Conservation (phyloP, 2,113 vertebrate genomes). For the Tyrannus savana region DNA sequence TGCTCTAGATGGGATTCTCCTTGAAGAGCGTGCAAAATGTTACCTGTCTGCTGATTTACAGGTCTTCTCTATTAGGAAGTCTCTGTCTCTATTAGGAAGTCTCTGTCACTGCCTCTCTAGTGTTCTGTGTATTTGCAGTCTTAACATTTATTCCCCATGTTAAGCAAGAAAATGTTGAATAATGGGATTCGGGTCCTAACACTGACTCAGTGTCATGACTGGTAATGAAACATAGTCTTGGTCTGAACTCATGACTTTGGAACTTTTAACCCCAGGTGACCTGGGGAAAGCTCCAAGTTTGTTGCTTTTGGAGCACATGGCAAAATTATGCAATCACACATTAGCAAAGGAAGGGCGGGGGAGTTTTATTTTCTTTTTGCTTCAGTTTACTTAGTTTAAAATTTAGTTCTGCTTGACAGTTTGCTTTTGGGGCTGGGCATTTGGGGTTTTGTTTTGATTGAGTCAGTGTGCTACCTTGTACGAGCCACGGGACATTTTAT, state of each 20-base stretch:
- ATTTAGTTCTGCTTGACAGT: neutral
- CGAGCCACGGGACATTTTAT: neutral
- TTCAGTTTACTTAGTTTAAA: neutral
- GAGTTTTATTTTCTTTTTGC: neutral
- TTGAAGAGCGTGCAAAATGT: neutral
- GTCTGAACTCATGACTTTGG: constrained; percentile 22
- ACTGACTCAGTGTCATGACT: neutral
- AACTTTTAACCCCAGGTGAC: constrained; percentile 33
- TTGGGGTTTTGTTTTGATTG: neutral
- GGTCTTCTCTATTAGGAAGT: neutral
- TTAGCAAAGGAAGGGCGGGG: neutral
- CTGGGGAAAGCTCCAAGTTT: constrained; percentile 20
- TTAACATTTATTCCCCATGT: neutral
- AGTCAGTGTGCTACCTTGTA: neutral
- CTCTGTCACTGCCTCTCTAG: neutral
- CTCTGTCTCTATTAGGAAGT: neutral
- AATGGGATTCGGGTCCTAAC: neutral
- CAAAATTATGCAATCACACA: neutral
- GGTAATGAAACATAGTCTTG: neutral
- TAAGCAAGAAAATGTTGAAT: neutral
- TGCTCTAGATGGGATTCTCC: neutral
- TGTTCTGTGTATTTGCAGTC: neutral
- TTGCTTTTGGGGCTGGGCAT: neutral
- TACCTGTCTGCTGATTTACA: neutral
- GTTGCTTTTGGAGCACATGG: constrained; percentile 16